Evolutionary conservation across 92 coral and sea anemone genomes (phyloP).

Genomic region (Zoanthus sociatus): DNA sequence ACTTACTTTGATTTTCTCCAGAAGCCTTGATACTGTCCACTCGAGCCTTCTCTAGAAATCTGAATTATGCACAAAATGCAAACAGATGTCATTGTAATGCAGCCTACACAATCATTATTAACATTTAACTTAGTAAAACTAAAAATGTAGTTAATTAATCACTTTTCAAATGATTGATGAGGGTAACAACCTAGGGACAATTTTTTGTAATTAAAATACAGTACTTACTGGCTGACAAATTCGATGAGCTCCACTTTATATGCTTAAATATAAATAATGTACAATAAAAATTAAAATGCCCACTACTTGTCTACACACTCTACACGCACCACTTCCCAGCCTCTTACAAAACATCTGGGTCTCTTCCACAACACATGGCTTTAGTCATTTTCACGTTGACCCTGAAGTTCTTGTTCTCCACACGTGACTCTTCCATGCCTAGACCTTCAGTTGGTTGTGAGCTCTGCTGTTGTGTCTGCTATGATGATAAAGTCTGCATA

Average conservation of each 20-base stretch:
- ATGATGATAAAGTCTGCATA: not conserved
- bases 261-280: no score
- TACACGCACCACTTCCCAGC: not conserved
- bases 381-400: not conserved
- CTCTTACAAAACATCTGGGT: not conserved
- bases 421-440: not conserved
- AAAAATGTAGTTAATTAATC: no score
- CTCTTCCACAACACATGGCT: not conserved
- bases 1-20: conserved; percentile 26
- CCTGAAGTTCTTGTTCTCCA: not conserved
- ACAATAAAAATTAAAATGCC: not conserved
- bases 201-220: no score
- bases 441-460: not conserved
- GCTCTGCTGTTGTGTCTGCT: not conserved
- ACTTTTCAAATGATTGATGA: no score
- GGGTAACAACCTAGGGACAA: no score
- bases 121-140: no score
- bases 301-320: not conserved
- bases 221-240: no score
- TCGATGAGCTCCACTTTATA: no score
- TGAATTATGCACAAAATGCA: not conserved
- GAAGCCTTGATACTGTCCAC: not conserved
- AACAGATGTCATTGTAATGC: no score
- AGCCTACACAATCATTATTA: no score
- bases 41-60: not conserved